Evolutionary conservation across 2,888 invertebrate species (phyloP), one percentile per base, ranked within the genome.

Genomic region (Cataglyphis cursor): DNA sequence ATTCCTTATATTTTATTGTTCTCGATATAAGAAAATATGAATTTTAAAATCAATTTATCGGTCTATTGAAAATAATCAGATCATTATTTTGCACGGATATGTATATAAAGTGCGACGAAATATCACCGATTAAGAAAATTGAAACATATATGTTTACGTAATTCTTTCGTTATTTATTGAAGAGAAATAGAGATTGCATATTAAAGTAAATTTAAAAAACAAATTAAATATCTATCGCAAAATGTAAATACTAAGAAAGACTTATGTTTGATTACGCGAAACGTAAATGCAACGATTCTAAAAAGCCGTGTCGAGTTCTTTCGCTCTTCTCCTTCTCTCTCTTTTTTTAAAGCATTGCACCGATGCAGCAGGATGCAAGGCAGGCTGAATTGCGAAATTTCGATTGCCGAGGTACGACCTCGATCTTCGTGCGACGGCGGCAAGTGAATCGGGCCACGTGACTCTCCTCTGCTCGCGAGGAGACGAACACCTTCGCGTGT

Each of bases 391-490:
- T 87, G 85, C 88, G 86, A 88, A 87, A 89, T 87, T 80, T 84
- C 85, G 86, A 88, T 87, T 86, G 87, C 86, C 89, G 85, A 87
- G 87, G 80, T 76, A 78, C 87, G 89, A 89, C 90, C 90, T 90
- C 90, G 90, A 90, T 90, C 88, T 90, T 90, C 89, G 85, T 48
- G 83, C 66, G 59, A 81, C 65, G 41, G 81, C 84, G 75, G 68
- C 82, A 82, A 74, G 85, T 78, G 81, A 81, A 81, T 76, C 74
- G 65, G 41, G 61, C 68, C 76, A 82, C 81, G 82, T 80, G 86
- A 83, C 72, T 41, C 41, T 51, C 35, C 51, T 59, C 24, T 44
- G 44, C 81, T 57, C 15, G 78, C 59, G 28, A 28, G 28, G 28
- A 57, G 59, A 31, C 61, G 12, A 54, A 44, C 24, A n/a, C 51